Conservation (phyloP, 2,113 vertebrate genomes). For the Aspiorhynchus laticeps region DNA sequence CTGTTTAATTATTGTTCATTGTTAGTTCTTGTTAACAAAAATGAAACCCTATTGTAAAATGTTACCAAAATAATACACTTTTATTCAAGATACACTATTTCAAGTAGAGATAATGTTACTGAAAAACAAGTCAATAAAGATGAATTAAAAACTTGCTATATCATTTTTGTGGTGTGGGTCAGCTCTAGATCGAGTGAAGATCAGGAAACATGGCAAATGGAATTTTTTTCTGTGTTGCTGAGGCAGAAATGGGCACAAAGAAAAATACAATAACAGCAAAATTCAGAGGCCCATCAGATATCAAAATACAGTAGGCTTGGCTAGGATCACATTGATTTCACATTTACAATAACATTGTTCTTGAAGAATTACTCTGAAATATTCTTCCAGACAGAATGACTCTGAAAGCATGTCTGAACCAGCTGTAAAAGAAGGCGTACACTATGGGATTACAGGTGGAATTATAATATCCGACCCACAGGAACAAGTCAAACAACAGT, state of each 20-base stretch:
- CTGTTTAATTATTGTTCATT: no score
- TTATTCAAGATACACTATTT: no score
- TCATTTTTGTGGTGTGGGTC: not conserved
- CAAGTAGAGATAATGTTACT: no score
- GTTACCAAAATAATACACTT: no score
- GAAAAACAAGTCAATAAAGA: no score
- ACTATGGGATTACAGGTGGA: constrained; percentile 83
- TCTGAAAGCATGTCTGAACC: constrained; percentile 82
- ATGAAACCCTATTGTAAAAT: no score
- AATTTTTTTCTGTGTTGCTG: not conserved
- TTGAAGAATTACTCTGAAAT: constrained; percentile 75
- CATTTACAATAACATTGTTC: constrained; percentile 34
- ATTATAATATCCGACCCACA: constrained; percentile 86
- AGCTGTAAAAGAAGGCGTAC: constrained; percentile 83
- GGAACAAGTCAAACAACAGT: constrained; percentile 71
- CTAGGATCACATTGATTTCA: not conserved
- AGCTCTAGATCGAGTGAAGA: not conserved
- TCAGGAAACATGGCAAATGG: not conserved
- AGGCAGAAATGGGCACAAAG: not conserved
- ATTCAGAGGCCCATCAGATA: not conserved
- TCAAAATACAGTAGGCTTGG: not conserved
- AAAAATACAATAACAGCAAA: no score
- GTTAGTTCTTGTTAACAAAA: no score
- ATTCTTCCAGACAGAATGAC: constrained; percentile 78
- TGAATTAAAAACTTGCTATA: not conserved